Evolutionary conservation across 64 coral and sea anemone species (phyloP).

Genomic region (Catalaphyllia jardinei): DNA sequence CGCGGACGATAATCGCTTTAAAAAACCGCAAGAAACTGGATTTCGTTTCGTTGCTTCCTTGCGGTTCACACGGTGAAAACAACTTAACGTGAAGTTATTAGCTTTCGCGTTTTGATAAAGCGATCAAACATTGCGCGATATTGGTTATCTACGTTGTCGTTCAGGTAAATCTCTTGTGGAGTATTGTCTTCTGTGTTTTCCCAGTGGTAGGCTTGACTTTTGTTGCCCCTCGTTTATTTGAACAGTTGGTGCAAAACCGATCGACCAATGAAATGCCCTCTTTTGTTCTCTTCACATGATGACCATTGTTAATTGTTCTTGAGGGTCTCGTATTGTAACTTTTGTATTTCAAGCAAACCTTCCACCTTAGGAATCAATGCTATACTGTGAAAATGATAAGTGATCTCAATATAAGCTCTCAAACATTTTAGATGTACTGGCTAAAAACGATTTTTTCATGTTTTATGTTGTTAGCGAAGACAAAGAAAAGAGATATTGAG

Average conservation of each 20-base stretch:
- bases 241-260: constrained; percentile 7
- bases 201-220: constrained; percentile 27
- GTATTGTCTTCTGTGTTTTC: constrained; percentile 21
- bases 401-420: not conserved
- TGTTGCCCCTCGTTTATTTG: constrained; percentile 5
- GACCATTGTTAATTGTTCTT: constrained; percentile 26
- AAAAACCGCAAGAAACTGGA: not conserved
- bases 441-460: not conserved
- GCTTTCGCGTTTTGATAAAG: constrained; percentile 2
- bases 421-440: constrained; percentile 2
- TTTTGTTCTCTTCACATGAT: constrained; percentile 24
- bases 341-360: constrained; percentile 5
- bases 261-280: constrained; percentile 2
- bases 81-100: constrained; percentile 2
- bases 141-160: not conserved
- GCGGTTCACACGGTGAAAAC: not conserved
- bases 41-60: not conserved
- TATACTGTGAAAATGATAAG: not conserved
- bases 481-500: not conserved
- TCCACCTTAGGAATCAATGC: not conserved
- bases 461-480: not conserved
- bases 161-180: constrained; percentile 4
- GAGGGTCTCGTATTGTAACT: constrained; percentile 20
- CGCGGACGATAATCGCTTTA: not conserved
- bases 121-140: not conserved